These are phyloP conservation scores for Celastrina argiolus DNA, from an alignment of 2,888 invertebrate genomes.

Conservation along the genomic window DNA sequence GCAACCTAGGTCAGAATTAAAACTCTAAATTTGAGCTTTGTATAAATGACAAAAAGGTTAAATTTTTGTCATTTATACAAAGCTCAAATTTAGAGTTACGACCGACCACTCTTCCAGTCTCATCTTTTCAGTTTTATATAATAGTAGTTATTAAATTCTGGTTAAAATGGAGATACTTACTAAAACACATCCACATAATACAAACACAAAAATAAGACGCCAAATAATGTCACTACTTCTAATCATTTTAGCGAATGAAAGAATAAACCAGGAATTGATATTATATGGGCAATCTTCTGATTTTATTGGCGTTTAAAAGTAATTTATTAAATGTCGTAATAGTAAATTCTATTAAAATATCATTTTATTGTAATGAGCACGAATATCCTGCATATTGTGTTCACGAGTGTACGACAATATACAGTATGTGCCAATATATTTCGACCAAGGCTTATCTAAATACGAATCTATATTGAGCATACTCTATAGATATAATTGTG, in stretches of 20 bases:
- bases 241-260: slow-evolving; percentile 4
- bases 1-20: no score
- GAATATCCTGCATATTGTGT: slow-evolving; percentile 3
- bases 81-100: no score
- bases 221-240: not conserved
- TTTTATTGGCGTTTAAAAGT: not conserved
- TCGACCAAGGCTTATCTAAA: not conserved
- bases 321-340: not conserved
- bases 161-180: not conserved
- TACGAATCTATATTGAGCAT: not conserved
- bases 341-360: not conserved
- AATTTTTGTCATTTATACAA: no score
- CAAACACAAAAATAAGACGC: not conserved
- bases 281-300: not conserved
- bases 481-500: no score
- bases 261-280: not conserved
- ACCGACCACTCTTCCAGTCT: no score
- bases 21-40: no score
- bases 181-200: not conserved
- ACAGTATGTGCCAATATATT: not conserved
- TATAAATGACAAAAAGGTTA: no score
- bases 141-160: no score
- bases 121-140: no score
- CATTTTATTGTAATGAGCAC: not conserved
- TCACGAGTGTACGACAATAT: not conserved